Conservation (phyloP, 2,888 invertebrate genomes). For the Acanthosoma haemorrhoidale region DNA sequence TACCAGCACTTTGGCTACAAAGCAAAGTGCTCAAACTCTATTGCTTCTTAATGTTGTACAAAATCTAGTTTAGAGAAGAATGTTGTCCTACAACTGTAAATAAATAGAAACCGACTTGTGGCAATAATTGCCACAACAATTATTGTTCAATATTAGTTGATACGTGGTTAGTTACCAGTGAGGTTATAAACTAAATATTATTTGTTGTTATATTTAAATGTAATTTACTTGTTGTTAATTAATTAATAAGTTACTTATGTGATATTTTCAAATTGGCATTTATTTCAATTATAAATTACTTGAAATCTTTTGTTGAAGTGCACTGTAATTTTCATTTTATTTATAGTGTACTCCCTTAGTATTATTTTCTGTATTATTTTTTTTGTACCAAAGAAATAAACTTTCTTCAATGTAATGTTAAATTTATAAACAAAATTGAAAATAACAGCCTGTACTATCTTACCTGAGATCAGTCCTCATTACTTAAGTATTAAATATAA, state of each 20-base stretch:
- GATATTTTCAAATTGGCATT: background rate
- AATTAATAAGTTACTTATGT: background rate
- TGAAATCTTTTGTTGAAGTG: no score
- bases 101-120: background rate
- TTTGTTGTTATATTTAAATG: background rate
- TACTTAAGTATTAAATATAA: no score
- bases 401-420: background rate
- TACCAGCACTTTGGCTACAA: no score
- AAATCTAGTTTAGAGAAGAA: background rate
- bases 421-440: background rate
- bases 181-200: background rate
- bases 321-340: background rate
- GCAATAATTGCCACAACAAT: background rate
- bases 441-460: no score
- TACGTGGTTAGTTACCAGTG: no score
- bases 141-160: no score
- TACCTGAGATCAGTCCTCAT: no score
- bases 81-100: background rate
- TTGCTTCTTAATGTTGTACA: background rate
- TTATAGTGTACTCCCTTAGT: background rate
- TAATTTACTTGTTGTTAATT: conserved; percentile 2
- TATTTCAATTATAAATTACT: background rate
- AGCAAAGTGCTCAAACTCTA: no score
- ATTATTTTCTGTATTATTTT: background rate
- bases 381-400: background rate